Evolutionary conservation across 2,113 vertebrate species (phyloP).

Genomic region (Lethenteron reissneri): DNA sequence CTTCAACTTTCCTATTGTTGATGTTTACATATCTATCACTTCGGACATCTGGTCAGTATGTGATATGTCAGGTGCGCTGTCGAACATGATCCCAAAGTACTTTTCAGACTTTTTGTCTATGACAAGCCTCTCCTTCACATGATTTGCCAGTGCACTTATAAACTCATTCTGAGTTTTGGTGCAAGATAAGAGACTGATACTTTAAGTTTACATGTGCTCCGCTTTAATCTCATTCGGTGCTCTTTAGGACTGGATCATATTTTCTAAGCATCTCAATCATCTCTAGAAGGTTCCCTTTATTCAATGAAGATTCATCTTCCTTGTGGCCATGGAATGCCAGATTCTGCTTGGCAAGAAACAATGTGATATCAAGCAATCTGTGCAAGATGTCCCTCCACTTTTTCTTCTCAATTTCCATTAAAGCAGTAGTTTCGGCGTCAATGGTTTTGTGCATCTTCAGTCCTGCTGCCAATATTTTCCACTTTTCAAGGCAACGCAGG

Average conservation of each 20-base stretch:
- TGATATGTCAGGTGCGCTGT: too few species aligned
- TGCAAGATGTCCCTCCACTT: constrained; percentile 6
- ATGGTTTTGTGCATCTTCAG: constrained; percentile 5
- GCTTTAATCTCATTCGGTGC: constrained; percentile 1
- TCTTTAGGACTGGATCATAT: background rate
- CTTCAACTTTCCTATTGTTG: too few species aligned
- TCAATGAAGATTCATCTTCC: constrained; percentile 3
- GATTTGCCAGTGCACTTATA: too few species aligned
- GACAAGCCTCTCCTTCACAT: too few species aligned
- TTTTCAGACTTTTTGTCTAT: too few species aligned
- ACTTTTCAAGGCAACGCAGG: background rate
- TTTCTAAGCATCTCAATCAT: background rate
- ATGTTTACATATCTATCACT: too few species aligned
- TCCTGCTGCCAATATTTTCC: constrained; percentile 5
- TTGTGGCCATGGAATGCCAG: constrained; percentile 6
- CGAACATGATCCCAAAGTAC: too few species aligned
- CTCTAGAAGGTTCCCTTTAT: constrained; percentile 4
- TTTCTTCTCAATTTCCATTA: constrained; percentile 1
- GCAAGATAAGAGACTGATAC: too few species aligned
- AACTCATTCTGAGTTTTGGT: too few species aligned
- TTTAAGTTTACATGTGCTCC: background rate
- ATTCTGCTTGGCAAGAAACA: background rate
- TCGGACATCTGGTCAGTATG: too few species aligned
- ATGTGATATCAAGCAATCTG: background rate
- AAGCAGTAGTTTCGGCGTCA: background rate